These are phyloP conservation scores for Peromyscus nudipes DNA, from an alignment of 2,797 vertebrate genomes.

Conservation along the genomic window DNA sequence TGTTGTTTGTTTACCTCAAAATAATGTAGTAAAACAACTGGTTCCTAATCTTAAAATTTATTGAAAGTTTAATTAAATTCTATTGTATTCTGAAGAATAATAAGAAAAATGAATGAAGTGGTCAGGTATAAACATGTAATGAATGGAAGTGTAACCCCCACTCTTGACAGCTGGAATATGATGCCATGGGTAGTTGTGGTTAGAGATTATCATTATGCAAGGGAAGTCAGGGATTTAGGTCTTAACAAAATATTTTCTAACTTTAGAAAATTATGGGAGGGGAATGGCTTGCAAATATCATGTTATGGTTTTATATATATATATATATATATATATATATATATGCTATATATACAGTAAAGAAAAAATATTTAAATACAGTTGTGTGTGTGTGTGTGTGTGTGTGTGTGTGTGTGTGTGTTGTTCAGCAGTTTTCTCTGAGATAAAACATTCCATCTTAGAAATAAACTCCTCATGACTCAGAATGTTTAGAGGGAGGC, in stretches of 20 bases:
- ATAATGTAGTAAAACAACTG: slow-evolving; percentile 21
- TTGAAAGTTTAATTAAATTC: slow-evolving; percentile 25
- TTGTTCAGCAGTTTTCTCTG: background rate
- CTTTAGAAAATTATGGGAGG: slow-evolving; percentile 49
- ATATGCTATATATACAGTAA: slow-evolving; percentile 51
- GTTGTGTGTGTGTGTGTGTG: background rate
- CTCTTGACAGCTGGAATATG: background rate
- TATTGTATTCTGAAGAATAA: slow-evolving; percentile 9
- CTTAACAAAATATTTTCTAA: slow-evolving; percentile 45
- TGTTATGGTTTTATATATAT: too few relatives aligned
- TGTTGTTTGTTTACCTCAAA: slow-evolving; percentile 21
- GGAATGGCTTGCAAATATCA: background rate
- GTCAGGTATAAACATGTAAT: background rate
- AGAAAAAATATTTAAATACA: slow-evolving; percentile 15
- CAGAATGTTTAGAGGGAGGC: background rate
- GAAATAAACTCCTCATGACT: background rate
- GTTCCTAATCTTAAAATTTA: slow-evolving; percentile 25
- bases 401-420: background rate
- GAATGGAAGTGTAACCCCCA: background rate
- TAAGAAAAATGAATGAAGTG: background rate
- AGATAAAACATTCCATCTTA: background rate
- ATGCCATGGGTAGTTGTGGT: background rate
- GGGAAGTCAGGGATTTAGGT: background rate
- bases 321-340: too few relatives aligned
- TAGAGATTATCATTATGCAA: slow-evolving; percentile 36